Base-by-base conservation (phyloP, 2,797 vertebrate species). In the Poeciliopsis gracilis region DNA sequence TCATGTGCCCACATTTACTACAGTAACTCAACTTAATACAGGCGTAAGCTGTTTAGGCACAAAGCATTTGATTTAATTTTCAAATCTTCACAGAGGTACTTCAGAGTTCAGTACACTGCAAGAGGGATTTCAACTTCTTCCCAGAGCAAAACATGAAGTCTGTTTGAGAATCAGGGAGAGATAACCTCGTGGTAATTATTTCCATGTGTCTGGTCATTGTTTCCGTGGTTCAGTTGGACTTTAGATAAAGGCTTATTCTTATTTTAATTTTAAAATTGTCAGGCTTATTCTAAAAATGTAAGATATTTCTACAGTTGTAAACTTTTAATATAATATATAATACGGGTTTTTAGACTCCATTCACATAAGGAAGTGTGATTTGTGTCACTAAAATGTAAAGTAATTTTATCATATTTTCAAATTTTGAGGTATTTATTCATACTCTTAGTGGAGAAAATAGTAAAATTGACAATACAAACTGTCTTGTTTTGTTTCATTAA, bases 1-100 rank as follows among this genome's bases (percentile, higher is more conserved):
- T 92, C 90, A 91, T 86, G 81, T 87, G 91, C 79, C 80, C 71
- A 67, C 67, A 72, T 84, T 89, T 55, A 83, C 82, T 78, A 78
- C 81, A 85, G 80, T 45, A 78, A 79, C 73, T 83, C 53, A 74
- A 76, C 66, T 73, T 67, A 78, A 70, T 63, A 33, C 20, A 8
- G 55, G 73, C 43, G 61, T 75, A 67, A 78, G 36, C 57, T 33
- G 41, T 23, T 85, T 45, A 15, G 11, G 76, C 84, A 79, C 13
- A 8, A 72, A 77, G 76, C 2, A 30, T 79, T 77, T 25, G 38
- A 67, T 82, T 76, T 72, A 38, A 79, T 46, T 79, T 73, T 59
- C 43, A 78, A 76, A 69, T 59, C 76, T 78, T 67, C 57, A 2
- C 67, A 77, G 30, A 41, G 30, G 38, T 81, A 83, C 76, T 73